Evolutionary conservation across 2,113 vertebrate genomes (phyloP).

Genomic region (Bubo scandiacus): DNA sequence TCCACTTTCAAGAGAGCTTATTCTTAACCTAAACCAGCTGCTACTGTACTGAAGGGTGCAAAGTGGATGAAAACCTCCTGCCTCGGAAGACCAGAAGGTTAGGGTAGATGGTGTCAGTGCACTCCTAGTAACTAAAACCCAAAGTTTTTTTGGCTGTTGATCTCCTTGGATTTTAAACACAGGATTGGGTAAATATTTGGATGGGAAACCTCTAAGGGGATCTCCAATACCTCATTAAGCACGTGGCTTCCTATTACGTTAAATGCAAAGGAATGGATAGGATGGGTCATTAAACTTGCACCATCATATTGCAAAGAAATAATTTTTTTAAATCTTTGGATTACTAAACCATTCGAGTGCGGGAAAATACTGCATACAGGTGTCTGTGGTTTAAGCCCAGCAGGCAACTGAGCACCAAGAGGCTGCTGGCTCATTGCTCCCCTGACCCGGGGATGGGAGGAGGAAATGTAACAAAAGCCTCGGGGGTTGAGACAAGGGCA

Average conservation of each 20-base stretch:
- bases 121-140: background rate
- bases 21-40: background rate
- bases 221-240: background rate
- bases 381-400: no score
- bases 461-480: no score
- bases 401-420: no score
- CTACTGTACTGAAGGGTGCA: background rate
- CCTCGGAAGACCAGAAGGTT: background rate
- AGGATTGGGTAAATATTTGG: background rate
- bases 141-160: background rate
- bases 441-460: no score
- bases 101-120: background rate
- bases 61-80: background rate
- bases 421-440: no score
- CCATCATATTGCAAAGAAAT: background rate
- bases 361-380: background rate
- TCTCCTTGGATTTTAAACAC: background rate
- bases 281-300: background rate
- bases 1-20: background rate
- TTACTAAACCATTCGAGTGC: background rate
- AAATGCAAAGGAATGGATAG: background rate
- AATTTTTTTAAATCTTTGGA: background rate
- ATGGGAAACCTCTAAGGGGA: background rate
- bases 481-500: no score
- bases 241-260: background rate